Percentiles rank a stretch among this genome's conserved stretches.
These are phyloP conservation scores for Pomatostomus ruficeps DNA, from an alignment of 2,113 vertebrate species.

Conservation along the genomic window DNA sequence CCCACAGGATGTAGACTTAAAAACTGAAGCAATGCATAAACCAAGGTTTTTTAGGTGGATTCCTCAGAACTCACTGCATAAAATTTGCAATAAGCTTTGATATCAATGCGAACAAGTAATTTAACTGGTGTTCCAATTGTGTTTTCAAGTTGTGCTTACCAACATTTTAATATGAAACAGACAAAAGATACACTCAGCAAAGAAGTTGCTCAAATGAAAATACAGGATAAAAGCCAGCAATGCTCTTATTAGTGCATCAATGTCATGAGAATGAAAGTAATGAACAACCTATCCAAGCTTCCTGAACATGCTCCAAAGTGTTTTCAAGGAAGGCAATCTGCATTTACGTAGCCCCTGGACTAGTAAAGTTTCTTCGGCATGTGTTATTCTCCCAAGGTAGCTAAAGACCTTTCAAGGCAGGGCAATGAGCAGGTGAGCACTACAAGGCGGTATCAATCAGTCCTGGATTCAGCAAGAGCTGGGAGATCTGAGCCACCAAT, in stretches of 20 bases:
- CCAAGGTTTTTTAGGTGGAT: background rate
- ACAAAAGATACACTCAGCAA: background rate
- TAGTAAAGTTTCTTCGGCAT: background rate
- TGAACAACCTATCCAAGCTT: background rate
- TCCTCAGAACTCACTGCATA: background rate
- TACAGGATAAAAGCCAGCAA: background rate
- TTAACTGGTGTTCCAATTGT: background rate
- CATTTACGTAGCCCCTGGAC: background rate
- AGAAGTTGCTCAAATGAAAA: background rate
- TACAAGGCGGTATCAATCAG: accelerated
- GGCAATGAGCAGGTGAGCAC: background rate
- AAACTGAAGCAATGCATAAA: background rate
- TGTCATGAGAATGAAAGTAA: accelerated
- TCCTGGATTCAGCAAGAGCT: background rate
- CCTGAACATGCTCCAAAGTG: background rate
- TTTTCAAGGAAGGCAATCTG: background rate
- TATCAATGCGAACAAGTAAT: background rate
- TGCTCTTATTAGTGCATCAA: background rate
- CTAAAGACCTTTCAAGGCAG: background rate
- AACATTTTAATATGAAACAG: background rate
- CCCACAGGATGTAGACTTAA: background rate
- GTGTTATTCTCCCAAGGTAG: background rate
- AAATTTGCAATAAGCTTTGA: background rate
- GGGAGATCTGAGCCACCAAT: background rate
- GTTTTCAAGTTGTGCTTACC: background rate